phyloP scores from a whole-genome alignment of 92 coral and sea anemone species.

The Zoanthus solanderi region DNA sequence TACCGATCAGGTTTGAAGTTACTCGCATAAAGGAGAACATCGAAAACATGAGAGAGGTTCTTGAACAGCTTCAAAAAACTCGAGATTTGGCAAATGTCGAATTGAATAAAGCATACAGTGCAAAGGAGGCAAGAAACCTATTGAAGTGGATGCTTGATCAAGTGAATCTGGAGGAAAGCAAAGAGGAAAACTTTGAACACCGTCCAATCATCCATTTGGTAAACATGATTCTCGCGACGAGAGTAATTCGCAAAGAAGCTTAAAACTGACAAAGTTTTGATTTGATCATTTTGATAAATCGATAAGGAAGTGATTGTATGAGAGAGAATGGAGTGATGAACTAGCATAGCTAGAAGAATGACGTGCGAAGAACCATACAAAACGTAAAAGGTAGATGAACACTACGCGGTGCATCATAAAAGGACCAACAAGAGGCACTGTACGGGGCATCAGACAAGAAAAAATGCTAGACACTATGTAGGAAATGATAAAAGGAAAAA shows the following conservation, averaged over 20 bases:
- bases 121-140: not conserved
- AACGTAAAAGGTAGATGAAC: too few relatives aligned
- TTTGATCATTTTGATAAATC: too few relatives aligned
- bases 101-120: not conserved
- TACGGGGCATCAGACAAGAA: too few relatives aligned
- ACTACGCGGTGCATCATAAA: too few relatives aligned
- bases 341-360: too few relatives aligned
- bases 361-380: too few relatives aligned
- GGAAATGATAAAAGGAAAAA: too few relatives aligned
- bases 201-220: conserved; percentile 28
- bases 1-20: not conserved
- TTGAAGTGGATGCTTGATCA: conserved; percentile 5
- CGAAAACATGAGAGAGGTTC: not conserved
- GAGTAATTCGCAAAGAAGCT: not conserved
- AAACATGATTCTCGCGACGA: not conserved
- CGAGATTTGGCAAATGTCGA: not conserved
- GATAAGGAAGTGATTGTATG: too few relatives aligned
- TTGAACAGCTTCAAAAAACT: not conserved
- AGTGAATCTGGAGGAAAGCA: not conserved
- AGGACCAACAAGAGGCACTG: too few relatives aligned
- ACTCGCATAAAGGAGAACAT: conserved; percentile 7
- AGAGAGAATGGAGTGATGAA: too few relatives aligned
- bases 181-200: not conserved
- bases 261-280: not conserved
- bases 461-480: too few relatives aligned